Conservation (phyloP, 2,797 vertebrate species). For the Knipowitschia caucasica region DNA sequence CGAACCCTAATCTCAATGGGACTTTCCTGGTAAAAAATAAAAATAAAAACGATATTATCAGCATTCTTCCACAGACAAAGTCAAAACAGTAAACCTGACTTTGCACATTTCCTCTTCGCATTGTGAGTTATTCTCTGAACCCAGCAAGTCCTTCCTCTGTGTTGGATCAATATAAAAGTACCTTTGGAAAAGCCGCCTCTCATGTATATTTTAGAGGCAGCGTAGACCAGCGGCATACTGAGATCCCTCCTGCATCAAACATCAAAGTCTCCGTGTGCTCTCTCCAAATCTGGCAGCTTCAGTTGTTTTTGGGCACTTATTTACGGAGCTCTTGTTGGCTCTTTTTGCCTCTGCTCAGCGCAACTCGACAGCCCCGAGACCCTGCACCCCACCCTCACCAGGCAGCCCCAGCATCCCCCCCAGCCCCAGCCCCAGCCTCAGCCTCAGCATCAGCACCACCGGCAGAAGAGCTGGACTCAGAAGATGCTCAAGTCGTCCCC, state of each 20-base stretch:
- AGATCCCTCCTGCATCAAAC: slow-evolving; percentile 40
- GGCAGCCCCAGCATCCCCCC: slow-evolving; percentile 49
- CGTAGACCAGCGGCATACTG: slow-evolving; percentile 39
- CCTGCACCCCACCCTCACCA: slow-evolving; percentile 49
- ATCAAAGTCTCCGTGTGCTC: slow-evolving; percentile 43
- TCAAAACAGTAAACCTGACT: neutral
- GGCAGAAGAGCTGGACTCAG: slow-evolving; percentile 90
- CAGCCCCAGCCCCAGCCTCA: too few relatives aligned
- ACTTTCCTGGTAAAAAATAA: too few relatives aligned
- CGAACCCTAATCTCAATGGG: too few relatives aligned
- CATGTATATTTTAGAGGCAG: slow-evolving; percentile 55
- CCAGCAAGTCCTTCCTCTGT: slow-evolving; percentile 3
- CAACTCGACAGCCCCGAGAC: slow-evolving; percentile 85
- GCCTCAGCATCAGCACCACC: slow-evolving; percentile 57
- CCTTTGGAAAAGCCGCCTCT: slow-evolving; percentile 31
- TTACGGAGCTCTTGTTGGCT: slow-evolving; percentile 17
- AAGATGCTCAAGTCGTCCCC: slow-evolving; percentile 81
- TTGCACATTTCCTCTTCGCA: neutral
- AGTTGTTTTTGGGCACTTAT: slow-evolving; percentile 12
- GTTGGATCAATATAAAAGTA: slow-evolving; percentile 20
- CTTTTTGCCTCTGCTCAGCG: slow-evolving; percentile 69
- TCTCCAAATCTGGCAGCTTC: slow-evolving; percentile 26
- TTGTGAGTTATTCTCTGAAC: slow-evolving; percentile 1
- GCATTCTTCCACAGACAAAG: neutral
- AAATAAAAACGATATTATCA: too few relatives aligned